Base-by-base conservation (phyloP, 2,113 vertebrate genomes). In the Lasiurus cinereus region DNA sequence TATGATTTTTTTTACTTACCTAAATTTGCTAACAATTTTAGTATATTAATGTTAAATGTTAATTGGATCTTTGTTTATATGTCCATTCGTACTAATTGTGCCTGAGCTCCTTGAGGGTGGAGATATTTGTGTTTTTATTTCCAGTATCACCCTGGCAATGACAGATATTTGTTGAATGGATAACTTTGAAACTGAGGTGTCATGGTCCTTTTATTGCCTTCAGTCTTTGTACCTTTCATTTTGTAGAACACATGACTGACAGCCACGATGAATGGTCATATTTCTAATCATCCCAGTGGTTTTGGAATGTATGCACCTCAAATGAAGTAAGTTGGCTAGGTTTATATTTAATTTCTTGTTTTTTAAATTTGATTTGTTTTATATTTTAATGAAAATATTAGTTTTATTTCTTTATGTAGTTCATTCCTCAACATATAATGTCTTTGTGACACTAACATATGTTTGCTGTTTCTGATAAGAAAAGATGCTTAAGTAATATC, bases 181-280 rank as follows among this genome's bases (percentile, higher is more conserved):
- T 83, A 88, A 94, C 62, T 83, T 36, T 70, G 62, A 76, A 86
- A 79, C 36, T 52, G 83, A 72, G 31, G 36, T 91, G 48, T 33
- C 46, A 39, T 76, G 52, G 48, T 5, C 6, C 22, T 52, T 82
- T 77, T 39, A 88, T 70, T 92, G n/a, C 50, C 46, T 84, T 90
- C 94, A 92, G 84, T 90, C 50, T 88, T 11, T 95, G 46, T 39
- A 27, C 29, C 12, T 95, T 95, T 93, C 89, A 94, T 96, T 94
- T 86, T 84, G 82, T 64, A 98, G 97, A 70, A 88, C 0, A 0
- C 50, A 96, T 62, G 62, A 88, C 73, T 67, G 87, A 46, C 80
- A 0, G 50, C 43, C 90, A 98, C 76, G 22, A 98, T 98, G 98
- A 98, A 98, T 74, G 98, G 98, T 73, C 98, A 98, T 83, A 93